Conservation (phyloP, 1,140 invertebrate species). For the honey bee (Apis mellifera) region Amel_HAv3.1 CM009942.2:7462501-7463000, state of each 20-base stretch:
- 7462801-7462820: constrained; percentile 41
- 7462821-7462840: constrained; percentile 64
- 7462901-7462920: neutral
- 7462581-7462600: constrained; percentile 30
- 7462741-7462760: constrained; percentile 24
- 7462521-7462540: neutral
- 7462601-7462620: constrained; percentile 18
- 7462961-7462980: constrained; percentile 54
- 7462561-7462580: constrained; percentile 33
- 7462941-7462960: constrained; percentile 51
- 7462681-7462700: neutral
- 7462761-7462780: constrained; percentile 29
- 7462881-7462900: neutral
- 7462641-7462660: constrained; percentile 14
- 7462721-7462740: constrained; percentile 28
- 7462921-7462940: constrained; percentile 39
- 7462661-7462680: neutral
- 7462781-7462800: constrained; percentile 61
- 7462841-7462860: constrained; percentile 63
- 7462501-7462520: neutral
- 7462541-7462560: constrained; percentile 37
- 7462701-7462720: constrained; percentile 22
- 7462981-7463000: constrained; percentile 25
- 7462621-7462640: neutral
- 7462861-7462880: constrained; percentile 59